Percentiles rank a stretch among this genome's conserved stretches.
These are phyloP conservation scores for Arion vulgaris DNA, from an alignment of 1,140 invertebrate genomes.

Conservation along the genomic window DNA sequence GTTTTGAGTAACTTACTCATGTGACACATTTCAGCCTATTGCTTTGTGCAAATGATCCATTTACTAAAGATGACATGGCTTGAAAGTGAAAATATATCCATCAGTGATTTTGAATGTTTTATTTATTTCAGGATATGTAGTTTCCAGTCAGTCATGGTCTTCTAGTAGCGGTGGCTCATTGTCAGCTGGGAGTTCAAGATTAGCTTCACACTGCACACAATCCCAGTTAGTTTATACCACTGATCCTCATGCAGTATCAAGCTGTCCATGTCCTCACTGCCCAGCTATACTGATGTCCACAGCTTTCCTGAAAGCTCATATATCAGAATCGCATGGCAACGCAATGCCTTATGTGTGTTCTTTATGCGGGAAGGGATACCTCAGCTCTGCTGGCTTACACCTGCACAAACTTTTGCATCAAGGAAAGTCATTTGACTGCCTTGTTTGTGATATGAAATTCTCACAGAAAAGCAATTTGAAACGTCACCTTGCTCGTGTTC, in stretches of 20 bases:
- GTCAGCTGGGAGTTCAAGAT: constrained; percentile 1
- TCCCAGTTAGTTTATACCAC: background rate
- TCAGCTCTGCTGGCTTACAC: constrained; percentile 20
- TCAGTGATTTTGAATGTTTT: constrained; percentile 15
- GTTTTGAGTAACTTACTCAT: too few relatives aligned
- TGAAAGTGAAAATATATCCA: background rate
- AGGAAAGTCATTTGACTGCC: constrained; percentile 18
- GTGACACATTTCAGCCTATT: background rate
- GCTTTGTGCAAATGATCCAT: background rate
- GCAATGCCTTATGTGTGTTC: constrained; percentile 14
- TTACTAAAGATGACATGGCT: background rate
- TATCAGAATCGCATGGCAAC: constrained; percentile 2
- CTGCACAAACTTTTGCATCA: constrained; percentile 17
- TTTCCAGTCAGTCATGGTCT: background rate
- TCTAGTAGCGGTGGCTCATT: background rate
- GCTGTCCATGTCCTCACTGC: constrained; percentile 6
- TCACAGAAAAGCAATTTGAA: constrained; percentile 24
- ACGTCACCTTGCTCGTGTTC: background rate
- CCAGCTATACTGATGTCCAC: background rate
- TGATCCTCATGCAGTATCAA: background rate
- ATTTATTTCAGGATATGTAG: constrained; percentile 8
- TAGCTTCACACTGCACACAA: background rate
- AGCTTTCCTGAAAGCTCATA: constrained; percentile 10
- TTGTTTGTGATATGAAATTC: constrained; percentile 23
- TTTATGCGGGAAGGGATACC: constrained; percentile 28